These are phyloP conservation scores for Zaprionus africanus DNA, from an alignment of 1,140 invertebrate genomes.

Conservation along the genomic window DNA sequence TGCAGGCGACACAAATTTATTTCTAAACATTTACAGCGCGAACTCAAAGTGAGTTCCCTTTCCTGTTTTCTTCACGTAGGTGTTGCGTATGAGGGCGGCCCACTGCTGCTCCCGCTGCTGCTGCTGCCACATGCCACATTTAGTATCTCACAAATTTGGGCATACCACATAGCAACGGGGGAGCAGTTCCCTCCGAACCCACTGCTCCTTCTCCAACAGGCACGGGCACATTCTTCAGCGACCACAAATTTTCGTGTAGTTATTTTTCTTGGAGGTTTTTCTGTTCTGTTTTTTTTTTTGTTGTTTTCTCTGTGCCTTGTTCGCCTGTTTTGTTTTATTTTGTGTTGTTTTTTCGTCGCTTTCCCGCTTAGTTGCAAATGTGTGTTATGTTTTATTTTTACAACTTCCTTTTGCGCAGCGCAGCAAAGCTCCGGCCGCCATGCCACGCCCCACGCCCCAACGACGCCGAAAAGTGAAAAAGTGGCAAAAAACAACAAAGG, in stretches of 20 bases:
- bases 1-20: conserved; percentile 80
- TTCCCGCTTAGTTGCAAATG: conserved; percentile 66
- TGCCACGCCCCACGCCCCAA: conserved; percentile 1
- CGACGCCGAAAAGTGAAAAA: conserved; percentile 63
- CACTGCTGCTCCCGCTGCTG: conserved; percentile 30
- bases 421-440: not conserved
- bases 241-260: conserved; percentile 79
- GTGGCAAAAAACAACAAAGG: conserved; percentile 70
- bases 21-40: conserved; percentile 73
- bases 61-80: not conserved
- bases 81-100: conserved; percentile 13
- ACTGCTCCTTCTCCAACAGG: not conserved
- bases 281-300: not conserved
- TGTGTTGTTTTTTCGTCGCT: conserved; percentile 10
- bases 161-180: conserved; percentile 49
- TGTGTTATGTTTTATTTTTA: conserved; percentile 80
- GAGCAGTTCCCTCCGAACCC: conserved; percentile 27
- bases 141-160: conserved; percentile 76
- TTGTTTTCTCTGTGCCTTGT: conserved; percentile 14
- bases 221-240: conserved; percentile 62
- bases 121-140: conserved; percentile 71
- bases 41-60: conserved; percentile 37
- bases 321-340: conserved; percentile 15
- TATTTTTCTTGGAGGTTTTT: conserved; percentile 62
- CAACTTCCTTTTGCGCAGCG: conserved; percentile 60